Conservation (phyloP, 1,140 invertebrate genomes). For the Globodera rostochiensis region DNA sequence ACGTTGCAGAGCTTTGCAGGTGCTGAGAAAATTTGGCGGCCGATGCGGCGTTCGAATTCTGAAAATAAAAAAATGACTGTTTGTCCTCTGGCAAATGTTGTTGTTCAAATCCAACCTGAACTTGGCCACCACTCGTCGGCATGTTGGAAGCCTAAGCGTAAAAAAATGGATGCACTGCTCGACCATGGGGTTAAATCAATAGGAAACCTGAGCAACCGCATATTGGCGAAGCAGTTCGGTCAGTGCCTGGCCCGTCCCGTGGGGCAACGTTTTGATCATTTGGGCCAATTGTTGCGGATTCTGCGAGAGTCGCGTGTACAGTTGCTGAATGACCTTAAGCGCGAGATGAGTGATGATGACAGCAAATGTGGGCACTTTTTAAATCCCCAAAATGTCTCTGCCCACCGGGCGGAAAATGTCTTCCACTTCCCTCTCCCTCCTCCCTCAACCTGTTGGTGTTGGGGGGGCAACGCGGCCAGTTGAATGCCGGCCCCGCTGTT, state of each 20-base stretch:
- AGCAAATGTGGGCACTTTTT: too few species aligned
- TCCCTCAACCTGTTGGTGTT: slow-evolving; percentile 39
- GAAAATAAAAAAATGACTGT: background rate
- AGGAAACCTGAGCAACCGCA: slow-evolving; percentile 7
- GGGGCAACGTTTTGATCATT: slow-evolving; percentile 31
- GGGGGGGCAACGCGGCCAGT: background rate
- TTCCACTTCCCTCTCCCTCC: background rate
- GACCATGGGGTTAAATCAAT: background rate
- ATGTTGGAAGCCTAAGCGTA: background rate
- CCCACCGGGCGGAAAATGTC: background rate
- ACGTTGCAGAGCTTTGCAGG: slow-evolving; percentile 23
- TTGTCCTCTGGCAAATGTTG: too few species aligned
- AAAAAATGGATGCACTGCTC: background rate
- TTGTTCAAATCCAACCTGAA: background rate
- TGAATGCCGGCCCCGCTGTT: slow-evolving; percentile 6
- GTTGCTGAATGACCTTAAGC: slow-evolving; percentile 27
- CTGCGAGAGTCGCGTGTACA: slow-evolving; percentile 18
- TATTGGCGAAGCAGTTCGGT: slow-evolving; percentile 33
- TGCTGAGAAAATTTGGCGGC: slow-evolving; percentile 42
- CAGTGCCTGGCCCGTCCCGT: slow-evolving; percentile 9
- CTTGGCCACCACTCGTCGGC: background rate
- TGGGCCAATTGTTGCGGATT: slow-evolving; percentile 16
- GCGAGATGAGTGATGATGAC: background rate
- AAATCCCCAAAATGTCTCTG: too few species aligned
- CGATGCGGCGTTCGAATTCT: background rate